Base-by-base conservation (phyloP, 2,888 invertebrate species). In the Drosophila anomalata region DNA sequence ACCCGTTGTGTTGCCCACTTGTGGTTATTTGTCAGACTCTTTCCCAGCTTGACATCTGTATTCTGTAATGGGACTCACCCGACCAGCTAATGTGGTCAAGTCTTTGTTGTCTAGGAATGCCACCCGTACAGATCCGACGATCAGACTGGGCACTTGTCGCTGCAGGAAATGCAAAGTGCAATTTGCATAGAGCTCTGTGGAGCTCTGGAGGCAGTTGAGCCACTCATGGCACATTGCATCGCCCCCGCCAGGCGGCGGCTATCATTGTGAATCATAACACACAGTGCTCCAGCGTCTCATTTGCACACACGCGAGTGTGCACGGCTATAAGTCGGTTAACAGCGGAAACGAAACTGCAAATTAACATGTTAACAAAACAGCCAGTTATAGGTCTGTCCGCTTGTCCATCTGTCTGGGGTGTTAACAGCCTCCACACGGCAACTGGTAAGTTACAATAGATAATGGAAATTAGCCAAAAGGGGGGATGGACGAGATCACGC, bases 291-390 rank as follows among this genome's bases (percentile, higher is more conserved):
- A 14, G 29, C 55, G 46, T 51, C 78, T 44, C 44, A 44, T 44
- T 82, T 60, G 73, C 63, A 73, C 67, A 67, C 76, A 72, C 62
- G 73, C 68, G 29, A 73, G 44, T 51, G 50, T 17, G 39, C 65
- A 31, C 11, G 24, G 22, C 22, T 4, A 24, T 17, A 53, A 65
- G 78, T 79, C 58, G 67, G 67, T 73, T 73, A 83, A 58, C 65
- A 60, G 72, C 68, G 76, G 63, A 66, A 69, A 67, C 67, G 53
- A 59, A 79, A 79, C 81, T 67, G 63, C 78, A 80, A 88, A 83
- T 81, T 84, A 88, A 69, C 87, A 88, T 88, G 81, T 87, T 87
- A 83, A 76, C 87, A 78, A 83, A 83, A 76, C 76, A 73, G 69
- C 76, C 77, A 87, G 82, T 84, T 87, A 82, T 9, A 9, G 29